phyloP scores from a whole-genome alignment of 2,888 invertebrate genomes.

The Caenorhabditis sinica region DNA sequence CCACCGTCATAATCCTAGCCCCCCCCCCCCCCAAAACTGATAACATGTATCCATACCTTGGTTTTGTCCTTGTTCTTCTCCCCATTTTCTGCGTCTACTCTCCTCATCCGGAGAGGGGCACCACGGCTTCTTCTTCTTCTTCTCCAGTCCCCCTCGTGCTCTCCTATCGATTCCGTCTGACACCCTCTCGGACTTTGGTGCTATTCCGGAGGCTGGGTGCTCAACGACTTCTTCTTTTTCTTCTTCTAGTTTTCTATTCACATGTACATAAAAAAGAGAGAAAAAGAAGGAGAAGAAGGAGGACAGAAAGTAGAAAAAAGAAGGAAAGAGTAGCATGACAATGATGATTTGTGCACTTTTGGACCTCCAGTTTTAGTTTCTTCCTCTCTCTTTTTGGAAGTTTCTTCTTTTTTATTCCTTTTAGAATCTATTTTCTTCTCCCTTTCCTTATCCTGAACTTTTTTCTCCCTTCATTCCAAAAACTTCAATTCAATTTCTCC shows the following conservation, averaged over 20 bases:
- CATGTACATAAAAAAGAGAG: slow-evolving; percentile 8
- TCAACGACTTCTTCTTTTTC: slow-evolving; percentile 30
- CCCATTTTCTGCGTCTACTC: background rate
- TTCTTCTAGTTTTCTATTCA: slow-evolving; percentile 14
- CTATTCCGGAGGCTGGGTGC: background rate
- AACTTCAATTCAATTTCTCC: background rate
- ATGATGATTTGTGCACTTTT: slow-evolving; percentile 25
- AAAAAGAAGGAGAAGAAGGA: background rate
- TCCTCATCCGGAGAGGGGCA: no score
- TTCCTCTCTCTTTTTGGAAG: background rate
- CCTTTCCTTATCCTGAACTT: background rate
- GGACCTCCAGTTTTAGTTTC: background rate
- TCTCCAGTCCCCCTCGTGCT: slow-evolving; percentile 38
- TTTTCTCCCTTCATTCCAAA: background rate
- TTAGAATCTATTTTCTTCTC: background rate
- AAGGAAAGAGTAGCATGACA: background rate
- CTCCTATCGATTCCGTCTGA: slow-evolving; percentile 41
- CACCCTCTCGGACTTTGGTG: slow-evolving; percentile 5
- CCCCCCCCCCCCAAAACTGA: background rate
- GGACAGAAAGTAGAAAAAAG: background rate
- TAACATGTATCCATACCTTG: background rate
- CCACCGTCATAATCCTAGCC: slow-evolving; percentile 10
- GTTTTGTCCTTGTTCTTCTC: background rate
- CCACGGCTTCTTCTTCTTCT: background rate
- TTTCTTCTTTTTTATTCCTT: background rate